Evolutionary conservation across 2,888 invertebrate species (phyloP), one percentile per base, ranked within the genome.

Genomic region (Poecilobothrus nobilitatus): DNA sequence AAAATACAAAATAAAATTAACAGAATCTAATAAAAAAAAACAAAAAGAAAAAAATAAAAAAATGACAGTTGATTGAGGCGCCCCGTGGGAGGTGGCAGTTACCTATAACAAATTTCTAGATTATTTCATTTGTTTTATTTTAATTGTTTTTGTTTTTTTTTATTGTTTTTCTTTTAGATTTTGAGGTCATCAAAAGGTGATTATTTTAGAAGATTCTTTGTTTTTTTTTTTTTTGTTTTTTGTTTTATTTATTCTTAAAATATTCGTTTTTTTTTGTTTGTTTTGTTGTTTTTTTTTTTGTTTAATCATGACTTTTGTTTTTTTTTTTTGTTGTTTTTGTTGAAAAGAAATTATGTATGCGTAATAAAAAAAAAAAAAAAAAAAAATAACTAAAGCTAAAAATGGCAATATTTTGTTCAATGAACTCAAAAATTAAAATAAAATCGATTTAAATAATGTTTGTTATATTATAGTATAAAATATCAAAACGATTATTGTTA

Each of bases 81-180:
- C 53, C 53, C 53, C 53, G 53, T 53, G 53, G 53, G 53, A 53
- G 53, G 53, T 15, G 53, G 53, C 53, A 53, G 53, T 53, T 53
- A 53, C 53, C 53, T 53, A 53, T 53, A 53, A 53, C 53, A 18
- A 53, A 53, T 53, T 12, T 53, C 15, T 53, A 18, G 15, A 18
- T 53, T 53, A 12, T 6, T 53, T 53, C 15, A 18, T n/a, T 53
- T n/a, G 53, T 12, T 44, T 44, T 44, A 10, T 44, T 15, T 44
- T 9, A 12, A 34, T 34, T 34, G 8, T 7, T 7, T 34, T 34
- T 44, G 37, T 37, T 37, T 37, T 37, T 10, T 37, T 10, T 37
- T 41, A 8, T 15, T 15, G 9, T 41, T 41, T 41, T 9, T 41
- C 15, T 3, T 9, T 41, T 41, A 5, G 41, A 41, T 53, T 53